phyloP scores from a whole-genome alignment of 2,888 invertebrate genomes.

The Hypena proboscidalis region DNA sequence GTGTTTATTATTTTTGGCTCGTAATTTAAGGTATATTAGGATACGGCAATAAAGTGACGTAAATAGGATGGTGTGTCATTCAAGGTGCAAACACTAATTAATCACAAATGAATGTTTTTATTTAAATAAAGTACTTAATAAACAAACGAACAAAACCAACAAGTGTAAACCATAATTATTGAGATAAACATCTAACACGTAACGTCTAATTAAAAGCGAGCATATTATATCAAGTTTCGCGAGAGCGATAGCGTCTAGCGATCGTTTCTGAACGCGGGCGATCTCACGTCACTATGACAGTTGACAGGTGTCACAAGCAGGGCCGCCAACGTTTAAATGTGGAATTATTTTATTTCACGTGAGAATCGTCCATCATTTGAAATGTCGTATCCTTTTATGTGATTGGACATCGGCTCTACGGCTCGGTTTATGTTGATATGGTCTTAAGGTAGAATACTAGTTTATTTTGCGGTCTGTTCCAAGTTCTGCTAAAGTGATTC shows the following conservation, averaged over 20 bases:
- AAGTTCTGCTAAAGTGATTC: no score
- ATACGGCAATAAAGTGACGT: no score
- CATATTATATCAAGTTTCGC: slow-evolving; percentile 76
- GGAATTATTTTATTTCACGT: slow-evolving; percentile 43
- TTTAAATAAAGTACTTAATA: slow-evolving; percentile 5
- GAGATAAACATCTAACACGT: slow-evolving; percentile 46
- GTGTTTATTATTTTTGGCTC: no score
- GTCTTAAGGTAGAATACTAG: slow-evolving; percentile 2
- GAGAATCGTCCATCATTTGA: slow-evolving; percentile 43
- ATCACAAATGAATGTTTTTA: slow-evolving; percentile 2
- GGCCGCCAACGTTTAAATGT: slow-evolving; percentile 46
- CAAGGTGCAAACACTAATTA: no score
- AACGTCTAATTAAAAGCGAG: slow-evolving; percentile 65
- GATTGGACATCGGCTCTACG: slow-evolving; percentile 20
- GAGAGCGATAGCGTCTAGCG: slow-evolving; percentile 63
- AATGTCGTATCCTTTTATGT: slow-evolving; percentile 34
- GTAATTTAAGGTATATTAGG: no score
- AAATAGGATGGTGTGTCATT: no score
- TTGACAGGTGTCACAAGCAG: slow-evolving; percentile 79
- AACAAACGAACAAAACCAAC: slow-evolving; percentile 19
- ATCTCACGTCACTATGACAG: slow-evolving; percentile 72
- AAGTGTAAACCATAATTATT: slow-evolving; percentile 32
- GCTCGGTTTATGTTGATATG: slow-evolving; percentile 7
- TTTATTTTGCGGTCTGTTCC: background rate
- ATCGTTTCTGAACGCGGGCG: slow-evolving; percentile 74